These are phyloP conservation scores for Scaeva pyrastri DNA, from an alignment of 2,888 invertebrate genomes.

Conservation along the genomic window DNA sequence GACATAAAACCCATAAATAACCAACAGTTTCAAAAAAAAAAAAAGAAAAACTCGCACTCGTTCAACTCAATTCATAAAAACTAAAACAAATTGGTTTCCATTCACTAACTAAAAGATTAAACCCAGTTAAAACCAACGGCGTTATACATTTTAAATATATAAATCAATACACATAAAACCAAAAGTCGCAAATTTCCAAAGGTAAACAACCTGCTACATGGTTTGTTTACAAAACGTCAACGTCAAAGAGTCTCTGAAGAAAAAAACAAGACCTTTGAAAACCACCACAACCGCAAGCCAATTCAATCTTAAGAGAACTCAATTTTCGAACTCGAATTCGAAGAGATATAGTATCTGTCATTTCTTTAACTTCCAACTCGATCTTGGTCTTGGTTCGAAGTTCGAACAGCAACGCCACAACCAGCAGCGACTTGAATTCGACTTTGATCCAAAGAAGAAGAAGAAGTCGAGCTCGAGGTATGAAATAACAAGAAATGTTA, in stretches of 20 bases:
- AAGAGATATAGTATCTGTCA: not conserved
- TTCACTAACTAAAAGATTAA: not conserved
- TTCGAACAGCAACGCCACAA: conserved; percentile 26
- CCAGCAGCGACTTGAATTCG: not conserved
- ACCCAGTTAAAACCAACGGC: not conserved
- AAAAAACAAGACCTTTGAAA: not conserved
- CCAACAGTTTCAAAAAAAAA: too few species aligned
- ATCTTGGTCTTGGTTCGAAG: conserved; percentile 15
- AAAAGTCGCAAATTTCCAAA: conserved; percentile 52
- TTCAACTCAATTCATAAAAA: too few species aligned
- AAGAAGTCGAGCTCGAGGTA: conserved; percentile 27
- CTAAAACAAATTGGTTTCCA: not conserved
- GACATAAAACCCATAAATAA: too few species aligned
- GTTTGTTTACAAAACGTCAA: conserved; percentile 72
- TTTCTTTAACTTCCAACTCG: conserved; percentile 1
- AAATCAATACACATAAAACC: conserved; percentile 27
- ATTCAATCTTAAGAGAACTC: conserved; percentile 42
- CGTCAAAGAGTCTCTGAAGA: conserved; percentile 27
- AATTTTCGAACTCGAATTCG: conserved; percentile 59
- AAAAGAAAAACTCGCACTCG: too few species aligned
- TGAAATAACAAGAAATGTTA: conserved; percentile 45
- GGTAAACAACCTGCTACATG: conserved; percentile 70
- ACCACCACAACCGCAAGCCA: not conserved
- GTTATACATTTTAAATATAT: not conserved
- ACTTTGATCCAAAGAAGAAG: conserved; percentile 40